Conservation (phyloP, 2,888 invertebrate genomes). For the Branchellion lobata region DNA sequence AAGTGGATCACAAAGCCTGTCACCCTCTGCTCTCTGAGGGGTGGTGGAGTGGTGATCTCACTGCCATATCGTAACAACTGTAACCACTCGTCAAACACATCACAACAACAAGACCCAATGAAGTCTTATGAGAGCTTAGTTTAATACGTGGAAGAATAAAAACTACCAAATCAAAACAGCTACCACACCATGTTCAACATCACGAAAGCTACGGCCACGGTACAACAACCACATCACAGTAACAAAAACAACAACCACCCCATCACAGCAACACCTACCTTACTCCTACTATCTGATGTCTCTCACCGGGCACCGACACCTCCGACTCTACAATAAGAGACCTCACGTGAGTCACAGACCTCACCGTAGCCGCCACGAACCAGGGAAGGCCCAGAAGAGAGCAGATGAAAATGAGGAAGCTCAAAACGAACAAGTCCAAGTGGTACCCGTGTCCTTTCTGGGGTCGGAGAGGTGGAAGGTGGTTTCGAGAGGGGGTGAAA, state of each 20-base stretch:
- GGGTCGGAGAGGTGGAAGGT: no score
- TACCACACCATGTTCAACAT: no score
- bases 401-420: constrained; percentile 82
- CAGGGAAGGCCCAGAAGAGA: constrained; percentile 85
- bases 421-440: constrained; percentile 84
- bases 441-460: constrained; percentile 94
- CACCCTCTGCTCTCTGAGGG: constrained; percentile 71
- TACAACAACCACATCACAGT: no score
- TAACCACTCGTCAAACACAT: no score
- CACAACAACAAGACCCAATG: no score
- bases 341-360: constrained; percentile 95
- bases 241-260: neutral
- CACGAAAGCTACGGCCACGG: no score
- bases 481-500: no score
- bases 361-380: constrained; percentile 86
- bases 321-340: constrained; percentile 91
- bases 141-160: no score
- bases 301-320: constrained; percentile 94
- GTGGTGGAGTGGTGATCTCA: no score
- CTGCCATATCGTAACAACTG: no score
- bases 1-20: constrained; percentile 89
- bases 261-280: constrained; percentile 60
- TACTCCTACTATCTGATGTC: constrained; percentile 91
- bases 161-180: no score
- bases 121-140: no score